Evolutionary conservation across 2,113 vertebrate species (phyloP).

Genomic region (Myotis davidii): DNA sequence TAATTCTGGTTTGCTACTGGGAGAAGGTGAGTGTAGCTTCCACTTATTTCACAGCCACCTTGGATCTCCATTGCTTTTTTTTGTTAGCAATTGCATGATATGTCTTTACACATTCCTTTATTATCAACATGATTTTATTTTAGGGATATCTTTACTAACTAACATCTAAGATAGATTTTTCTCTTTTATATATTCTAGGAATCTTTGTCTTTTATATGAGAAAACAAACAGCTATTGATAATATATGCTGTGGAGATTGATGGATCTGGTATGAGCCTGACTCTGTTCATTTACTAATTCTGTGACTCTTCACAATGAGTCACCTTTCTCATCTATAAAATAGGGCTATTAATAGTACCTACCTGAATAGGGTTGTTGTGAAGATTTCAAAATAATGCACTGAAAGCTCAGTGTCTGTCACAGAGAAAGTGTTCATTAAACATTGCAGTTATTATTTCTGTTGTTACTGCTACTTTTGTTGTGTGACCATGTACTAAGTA

Average conservation of each 20-base stretch:
- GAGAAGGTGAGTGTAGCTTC: too few relatives aligned
- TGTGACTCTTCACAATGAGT: background rate
- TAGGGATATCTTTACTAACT: background rate
- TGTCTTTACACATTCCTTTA: background rate
- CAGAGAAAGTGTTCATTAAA: background rate
- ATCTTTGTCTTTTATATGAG: background rate
- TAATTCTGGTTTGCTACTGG: too few relatives aligned
- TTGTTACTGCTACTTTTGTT: background rate
- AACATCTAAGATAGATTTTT: slow-evolving; percentile 13
- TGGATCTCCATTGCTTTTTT: background rate
- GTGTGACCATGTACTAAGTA: background rate
- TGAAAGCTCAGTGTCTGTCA: background rate
- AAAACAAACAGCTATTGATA: background rate
- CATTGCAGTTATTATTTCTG: background rate
- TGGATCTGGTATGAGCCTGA: background rate
- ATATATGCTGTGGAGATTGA: background rate
- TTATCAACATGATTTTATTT: background rate
- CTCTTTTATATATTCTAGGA: background rate
- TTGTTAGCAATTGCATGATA: background rate
- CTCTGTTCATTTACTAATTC: background rate
- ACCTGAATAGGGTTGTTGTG: background rate
- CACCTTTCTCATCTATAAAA: background rate
- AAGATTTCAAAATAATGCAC: background rate
- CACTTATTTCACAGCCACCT: too few relatives aligned
- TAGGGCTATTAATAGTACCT: background rate